phyloP scores from a whole-genome alignment of 64 coral and sea anemone species.

The Cladopsammia gracilis region DNA sequence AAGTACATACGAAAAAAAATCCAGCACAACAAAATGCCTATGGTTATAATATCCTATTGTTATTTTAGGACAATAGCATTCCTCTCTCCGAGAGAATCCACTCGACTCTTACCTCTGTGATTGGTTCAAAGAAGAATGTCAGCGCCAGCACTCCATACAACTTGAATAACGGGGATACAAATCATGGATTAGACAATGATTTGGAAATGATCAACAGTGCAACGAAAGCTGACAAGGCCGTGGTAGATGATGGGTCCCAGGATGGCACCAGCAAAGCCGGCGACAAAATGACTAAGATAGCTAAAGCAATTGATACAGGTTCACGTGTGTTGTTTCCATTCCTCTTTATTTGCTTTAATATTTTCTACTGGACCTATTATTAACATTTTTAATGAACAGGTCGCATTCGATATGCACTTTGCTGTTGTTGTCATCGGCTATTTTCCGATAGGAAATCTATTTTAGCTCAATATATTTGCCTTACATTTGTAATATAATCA shows the following conservation, averaged over 20 bases:
- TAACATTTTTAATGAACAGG: neutral
- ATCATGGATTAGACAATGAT: neutral
- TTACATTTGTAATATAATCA: too few species aligned
- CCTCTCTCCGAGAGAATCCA: neutral
- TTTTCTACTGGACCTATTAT: neutral
- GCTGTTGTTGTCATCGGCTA: too few species aligned
- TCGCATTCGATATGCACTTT: too few species aligned
- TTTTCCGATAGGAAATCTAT: too few species aligned
- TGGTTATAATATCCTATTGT: neutral
- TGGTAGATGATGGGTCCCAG: neutral
- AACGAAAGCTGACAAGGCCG: neutral
- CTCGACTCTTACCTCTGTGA: neutral
- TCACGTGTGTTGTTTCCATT: conserved; percentile 53
- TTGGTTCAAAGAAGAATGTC: neutral
- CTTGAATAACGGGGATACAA: neutral
- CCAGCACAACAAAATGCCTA: too few species aligned
- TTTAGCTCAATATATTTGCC: too few species aligned
- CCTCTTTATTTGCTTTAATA: conserved; percentile 1
- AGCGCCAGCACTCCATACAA: neutral
- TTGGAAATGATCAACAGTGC: neutral
- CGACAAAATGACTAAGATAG: neutral
- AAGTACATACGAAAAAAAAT: too few species aligned
- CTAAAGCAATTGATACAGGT: conserved; percentile 8
- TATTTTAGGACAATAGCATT: neutral
- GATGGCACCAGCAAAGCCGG: neutral